Evolutionary conservation across 2,113 vertebrate species (phyloP).

Genomic region (Nansenia antarctica): DNA sequence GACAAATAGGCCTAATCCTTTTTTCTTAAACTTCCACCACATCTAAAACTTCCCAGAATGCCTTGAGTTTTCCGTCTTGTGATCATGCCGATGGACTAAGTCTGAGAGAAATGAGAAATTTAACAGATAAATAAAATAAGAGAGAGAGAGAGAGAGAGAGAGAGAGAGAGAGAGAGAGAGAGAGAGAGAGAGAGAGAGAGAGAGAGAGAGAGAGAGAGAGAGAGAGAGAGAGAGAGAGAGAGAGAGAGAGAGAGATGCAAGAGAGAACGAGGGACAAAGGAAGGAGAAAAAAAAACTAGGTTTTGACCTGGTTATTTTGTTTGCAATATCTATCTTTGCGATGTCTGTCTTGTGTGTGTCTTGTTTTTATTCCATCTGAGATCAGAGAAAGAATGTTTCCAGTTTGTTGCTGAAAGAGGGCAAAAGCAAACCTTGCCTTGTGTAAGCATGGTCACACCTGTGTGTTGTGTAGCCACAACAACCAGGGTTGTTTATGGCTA

Average conservation of each 20-base stretch:
- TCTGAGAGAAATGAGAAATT: slow-evolving; percentile 22
- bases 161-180: background rate
- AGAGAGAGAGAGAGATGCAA: background rate
- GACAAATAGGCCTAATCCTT: slow-evolving; percentile 58
- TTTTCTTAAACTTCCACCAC: slow-evolving; percentile 52
- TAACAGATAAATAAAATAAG: slow-evolving; percentile 31
- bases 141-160: background rate
- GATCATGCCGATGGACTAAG: slow-evolving; percentile 40
- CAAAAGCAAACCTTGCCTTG: slow-evolving; percentile 56
- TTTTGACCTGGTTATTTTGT: slow-evolving; percentile 38
- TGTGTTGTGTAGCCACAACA: slow-evolving; percentile 73
- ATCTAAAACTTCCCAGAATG: slow-evolving; percentile 31
- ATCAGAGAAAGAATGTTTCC: slow-evolving; percentile 46
- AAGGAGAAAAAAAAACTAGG: background rate
- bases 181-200: background rate
- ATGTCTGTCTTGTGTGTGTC: slow-evolving; percentile 59
- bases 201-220: background rate
- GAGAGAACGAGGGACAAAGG: background rate
- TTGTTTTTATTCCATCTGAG: slow-evolving; percentile 63
- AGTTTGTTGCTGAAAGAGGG: slow-evolving; percentile 48
- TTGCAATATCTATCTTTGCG: slow-evolving; percentile 49
- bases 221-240: background rate
- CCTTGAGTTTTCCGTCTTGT: slow-evolving; percentile 59
- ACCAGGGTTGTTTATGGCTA: slow-evolving; percentile 69
- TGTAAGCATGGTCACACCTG: slow-evolving; percentile 66